Percentiles rank a stretch among this genome's conserved stretches.
phyloP scores from a whole-genome alignment of 2,797 vertebrate species.

The Gorsachius magnificus region DNA sequence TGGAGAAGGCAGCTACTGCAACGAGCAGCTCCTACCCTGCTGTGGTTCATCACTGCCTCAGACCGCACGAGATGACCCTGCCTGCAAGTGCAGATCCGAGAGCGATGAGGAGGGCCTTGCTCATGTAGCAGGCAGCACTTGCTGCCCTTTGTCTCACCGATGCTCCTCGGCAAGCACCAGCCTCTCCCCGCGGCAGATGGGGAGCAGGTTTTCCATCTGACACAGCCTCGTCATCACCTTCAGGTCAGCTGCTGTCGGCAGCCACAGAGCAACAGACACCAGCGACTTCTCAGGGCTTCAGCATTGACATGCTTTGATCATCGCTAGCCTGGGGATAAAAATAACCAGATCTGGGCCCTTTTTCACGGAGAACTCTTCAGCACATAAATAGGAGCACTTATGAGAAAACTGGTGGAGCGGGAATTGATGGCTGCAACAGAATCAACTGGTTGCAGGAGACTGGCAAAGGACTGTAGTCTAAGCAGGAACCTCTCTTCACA shows the following conservation, averaged over 20 bases:
- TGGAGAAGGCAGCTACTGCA: background rate
- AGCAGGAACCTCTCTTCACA: background rate
- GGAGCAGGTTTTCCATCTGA: background rate
- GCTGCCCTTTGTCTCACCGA: background rate
- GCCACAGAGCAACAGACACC: background rate
- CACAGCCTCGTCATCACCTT: background rate
- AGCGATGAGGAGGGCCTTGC: background rate
- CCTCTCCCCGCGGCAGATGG: background rate
- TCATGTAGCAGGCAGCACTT: rapidly evolving
- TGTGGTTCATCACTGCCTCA: background rate
- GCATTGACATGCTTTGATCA: background rate
- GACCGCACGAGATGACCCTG: background rate
- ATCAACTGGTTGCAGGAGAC: background rate
- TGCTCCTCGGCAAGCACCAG: background rate
- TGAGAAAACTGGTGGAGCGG: background rate
- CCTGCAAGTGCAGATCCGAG: background rate
- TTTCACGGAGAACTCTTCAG: background rate
- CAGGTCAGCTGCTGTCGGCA: background rate
- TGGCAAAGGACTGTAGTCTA: background rate
- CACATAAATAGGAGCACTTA: background rate
- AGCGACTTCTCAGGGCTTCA: background rate
- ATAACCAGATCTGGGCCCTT: background rate
- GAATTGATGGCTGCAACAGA: background rate
- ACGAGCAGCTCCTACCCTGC: background rate
- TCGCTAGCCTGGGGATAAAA: background rate